phyloP scores from a whole-genome alignment of 2,797 vertebrate genomes.

The Paratrypauchen microcephalus region DNA sequence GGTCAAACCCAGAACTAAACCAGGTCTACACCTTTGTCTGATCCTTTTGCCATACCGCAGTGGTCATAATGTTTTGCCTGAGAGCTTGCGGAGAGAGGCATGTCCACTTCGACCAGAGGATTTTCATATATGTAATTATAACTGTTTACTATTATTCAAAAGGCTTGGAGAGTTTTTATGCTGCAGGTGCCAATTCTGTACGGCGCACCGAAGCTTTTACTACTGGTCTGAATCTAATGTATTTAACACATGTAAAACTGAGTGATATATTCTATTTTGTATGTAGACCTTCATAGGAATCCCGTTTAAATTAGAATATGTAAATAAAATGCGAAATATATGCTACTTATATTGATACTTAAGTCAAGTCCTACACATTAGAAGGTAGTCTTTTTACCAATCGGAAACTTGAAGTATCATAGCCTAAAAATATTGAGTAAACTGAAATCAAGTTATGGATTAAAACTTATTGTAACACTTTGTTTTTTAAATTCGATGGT shows the following conservation, averaged over 20 bases:
- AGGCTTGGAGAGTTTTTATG: conserved; percentile 37
- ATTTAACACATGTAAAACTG: conserved; percentile 56
- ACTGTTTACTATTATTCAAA: conserved; percentile 32
- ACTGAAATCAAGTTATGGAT: background rate
- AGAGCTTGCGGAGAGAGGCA: conserved; percentile 7
- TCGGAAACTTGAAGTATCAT: conserved; percentile 5
- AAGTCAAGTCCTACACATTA: conserved; percentile 21
- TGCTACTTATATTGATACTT: conserved; percentile 34
- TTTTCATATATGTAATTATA: conserved; percentile 29
- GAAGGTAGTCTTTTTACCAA: conserved; percentile 40
- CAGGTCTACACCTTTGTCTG: background rate
- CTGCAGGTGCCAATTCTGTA: conserved; percentile 1
- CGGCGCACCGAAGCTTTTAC: conserved; percentile 18
- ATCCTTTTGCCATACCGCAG: background rate
- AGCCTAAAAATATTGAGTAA: background rate
- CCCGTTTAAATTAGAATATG: conserved; percentile 49
- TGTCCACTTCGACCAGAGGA: conserved; percentile 20
- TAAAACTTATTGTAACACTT: conserved; percentile 23
- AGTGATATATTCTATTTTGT: conserved; percentile 79
- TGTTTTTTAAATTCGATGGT: conserved; percentile 52
- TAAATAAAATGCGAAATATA: conserved; percentile 59
- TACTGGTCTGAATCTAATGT: conserved; percentile 53
- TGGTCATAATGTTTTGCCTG: conserved; percentile 1
- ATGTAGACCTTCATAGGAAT: conserved; percentile 64
- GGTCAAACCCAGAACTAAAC: no score